Evolutionary conservation across 2,113 vertebrate species (phyloP), one percentile per base, ranked within the genome.

Genomic region (Emydocephalus ijimae): DNA sequence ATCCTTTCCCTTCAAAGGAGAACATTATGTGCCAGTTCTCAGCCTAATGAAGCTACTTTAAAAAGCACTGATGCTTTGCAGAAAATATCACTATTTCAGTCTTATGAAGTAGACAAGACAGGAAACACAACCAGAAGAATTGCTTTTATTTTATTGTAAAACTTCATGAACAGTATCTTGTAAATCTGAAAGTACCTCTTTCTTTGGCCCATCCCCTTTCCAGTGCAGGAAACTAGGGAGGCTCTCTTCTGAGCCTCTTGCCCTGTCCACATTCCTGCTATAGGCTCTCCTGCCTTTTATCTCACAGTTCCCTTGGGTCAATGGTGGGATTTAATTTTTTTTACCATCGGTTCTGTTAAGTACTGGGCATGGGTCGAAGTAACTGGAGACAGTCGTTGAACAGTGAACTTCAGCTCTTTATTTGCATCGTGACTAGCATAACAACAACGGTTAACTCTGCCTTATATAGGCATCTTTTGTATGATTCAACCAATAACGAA

Each of bases 11-110:
- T 74, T 69, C n/a, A 39, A 74, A 74, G 23, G 55, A 39, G 56
- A 61, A 86, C 8, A 69, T 9, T 26, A 8, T 91, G 34, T 92
- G 88, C 50, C 24, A 34, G 59, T 89, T 93, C 20, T 93, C 94
- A 89, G 87, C 29, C 61, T 91, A 92, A 93, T 92, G 50, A n/a
- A 85, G 48, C 20, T 59, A 39, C 85, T 94, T 96, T n/a, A 81
- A 93, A 85, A 95, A 94, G 34, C 56, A 56, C 1, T 94, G 81
- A 88, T 89, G 88, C 93, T 64, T 94, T 55, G 55, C 93, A 95
- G 94, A 93, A 95, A 96, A 96, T 18, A 86, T 7, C 45, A 88
- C n/a, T 39, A 26, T 90, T 5, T 20, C n/a, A 81, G n/a, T 39
- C 69, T 39, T 81, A 69, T 34, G 64, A 74, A 34, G n/a, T 34